These are phyloP conservation scores for Hemiprocne comata DNA, from an alignment of 2,113 vertebrate species.

Conservation along the genomic window DNA sequence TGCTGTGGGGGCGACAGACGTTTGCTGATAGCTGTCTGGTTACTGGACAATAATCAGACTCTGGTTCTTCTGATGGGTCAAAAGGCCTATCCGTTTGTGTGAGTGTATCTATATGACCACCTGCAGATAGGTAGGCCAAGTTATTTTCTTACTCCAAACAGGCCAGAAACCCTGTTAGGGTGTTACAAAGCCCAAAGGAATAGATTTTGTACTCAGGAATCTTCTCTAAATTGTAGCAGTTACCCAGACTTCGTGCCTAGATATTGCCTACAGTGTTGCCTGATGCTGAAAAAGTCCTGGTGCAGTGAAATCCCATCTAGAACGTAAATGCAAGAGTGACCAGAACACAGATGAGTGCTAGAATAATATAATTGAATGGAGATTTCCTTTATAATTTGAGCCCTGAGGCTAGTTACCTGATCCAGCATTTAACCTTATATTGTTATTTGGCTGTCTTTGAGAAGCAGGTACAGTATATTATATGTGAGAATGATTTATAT, in stretches of 20 bases:
- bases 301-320: not conserved
- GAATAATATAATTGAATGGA: not conserved
- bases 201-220: not conserved
- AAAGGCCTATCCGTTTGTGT: not conserved
- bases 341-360: not conserved
- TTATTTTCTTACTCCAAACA: not conserved
- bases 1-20: not conserved
- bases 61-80: not conserved
- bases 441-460: conserved; percentile 45
- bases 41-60: not conserved
- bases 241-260: not conserved
- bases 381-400: not conserved
- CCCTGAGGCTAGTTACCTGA: conserved; percentile 26
- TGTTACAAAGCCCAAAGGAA: not conserved
- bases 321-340: not conserved
- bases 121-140: not conserved
- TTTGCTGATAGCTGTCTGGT: not conserved
- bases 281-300: not conserved
- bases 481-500: conserved; percentile 57
- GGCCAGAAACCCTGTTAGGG: not conserved
- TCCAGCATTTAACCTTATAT: conserved; percentile 38
- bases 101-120: not conserved
- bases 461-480: conserved; percentile 34
- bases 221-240: not conserved
- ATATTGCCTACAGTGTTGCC: not conserved